Evolutionary conservation across 2,888 invertebrate species (phyloP).

Genomic region (Omphaloscelis lunosa): DNA sequence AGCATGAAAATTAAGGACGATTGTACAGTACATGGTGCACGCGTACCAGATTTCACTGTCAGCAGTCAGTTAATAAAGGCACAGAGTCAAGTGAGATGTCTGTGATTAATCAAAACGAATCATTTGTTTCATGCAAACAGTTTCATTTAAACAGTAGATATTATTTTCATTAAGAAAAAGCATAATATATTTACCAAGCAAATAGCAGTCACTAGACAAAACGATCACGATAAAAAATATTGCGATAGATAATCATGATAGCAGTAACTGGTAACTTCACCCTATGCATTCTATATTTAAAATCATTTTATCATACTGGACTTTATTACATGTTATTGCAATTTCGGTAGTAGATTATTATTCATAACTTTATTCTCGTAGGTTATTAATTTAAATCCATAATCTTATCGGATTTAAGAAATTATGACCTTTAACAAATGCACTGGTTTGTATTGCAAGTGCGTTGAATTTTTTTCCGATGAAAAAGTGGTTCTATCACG

Average conservation of each 20-base stretch:
- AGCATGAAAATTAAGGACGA: conserved; percentile 49
- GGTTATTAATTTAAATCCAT: not conserved
- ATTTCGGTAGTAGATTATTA: conserved; percentile 5
- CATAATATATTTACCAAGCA: no score
- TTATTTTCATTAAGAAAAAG: not conserved
- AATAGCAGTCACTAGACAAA: not conserved
- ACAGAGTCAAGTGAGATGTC: not conserved
- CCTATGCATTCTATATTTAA: conserved; percentile 10
- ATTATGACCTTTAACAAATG: not conserved
- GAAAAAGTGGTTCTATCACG: not conserved
- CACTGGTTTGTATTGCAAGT: not conserved
- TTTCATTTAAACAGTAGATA: not conserved
- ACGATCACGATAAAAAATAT: not conserved
- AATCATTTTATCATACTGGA: not conserved
- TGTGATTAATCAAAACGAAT: not conserved
- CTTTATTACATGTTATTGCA: not conserved
- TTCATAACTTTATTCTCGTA: not conserved
- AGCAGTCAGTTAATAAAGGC: not conserved
- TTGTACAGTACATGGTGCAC: conserved; percentile 7
- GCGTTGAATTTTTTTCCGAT: conserved; percentile 18
- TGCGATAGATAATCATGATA: not conserved
- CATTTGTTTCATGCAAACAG: not conserved
- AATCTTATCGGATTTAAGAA: conserved; percentile 13
- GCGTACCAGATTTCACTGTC: conserved; percentile 29
- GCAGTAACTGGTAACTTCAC: conserved; percentile 27